Evolutionary conservation across 2,113 vertebrate species (phyloP).

Genomic region (Lates calcarifer): DNA sequence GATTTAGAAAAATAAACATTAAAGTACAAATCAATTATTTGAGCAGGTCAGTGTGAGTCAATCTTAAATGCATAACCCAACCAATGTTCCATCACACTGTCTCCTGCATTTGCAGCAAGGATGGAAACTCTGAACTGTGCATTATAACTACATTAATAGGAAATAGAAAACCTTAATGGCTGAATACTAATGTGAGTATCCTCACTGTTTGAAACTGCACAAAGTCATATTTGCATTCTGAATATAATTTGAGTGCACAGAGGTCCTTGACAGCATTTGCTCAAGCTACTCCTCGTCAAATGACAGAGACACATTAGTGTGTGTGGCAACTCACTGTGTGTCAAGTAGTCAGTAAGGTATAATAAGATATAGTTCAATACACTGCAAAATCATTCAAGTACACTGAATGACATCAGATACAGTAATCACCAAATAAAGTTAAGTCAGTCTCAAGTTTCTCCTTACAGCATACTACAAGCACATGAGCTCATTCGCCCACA

Average conservation of each 20-base stretch:
- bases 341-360: background rate
- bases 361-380: background rate
- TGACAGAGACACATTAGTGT: too few relatives aligned
- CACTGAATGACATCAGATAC: background rate
- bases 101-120: constrained; percentile 18
- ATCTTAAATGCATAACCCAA: constrained; percentile 32
- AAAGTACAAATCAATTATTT: constrained; percentile 67
- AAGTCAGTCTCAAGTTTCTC: background rate
- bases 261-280: background rate
- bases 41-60: constrained; percentile 41
- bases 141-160: constrained; percentile 10
- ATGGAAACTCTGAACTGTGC: constrained; percentile 26
- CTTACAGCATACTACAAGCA: background rate
- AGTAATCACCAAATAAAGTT: background rate
- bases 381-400: background rate
- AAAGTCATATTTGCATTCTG: background rate
- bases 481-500: background rate
- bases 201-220: background rate
- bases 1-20: constrained; percentile 70
- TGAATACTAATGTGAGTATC: background rate
- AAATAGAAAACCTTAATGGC: background rate
- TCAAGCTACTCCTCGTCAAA: too few relatives aligned
- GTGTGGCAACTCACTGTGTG: background rate
- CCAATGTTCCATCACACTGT: constrained; percentile 21
- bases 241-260: background rate